Evolutionary conservation across 2,797 vertebrate species (phyloP), one percentile per base, ranked within the genome.

Genomic region (Potorous gilbertii): DNA sequence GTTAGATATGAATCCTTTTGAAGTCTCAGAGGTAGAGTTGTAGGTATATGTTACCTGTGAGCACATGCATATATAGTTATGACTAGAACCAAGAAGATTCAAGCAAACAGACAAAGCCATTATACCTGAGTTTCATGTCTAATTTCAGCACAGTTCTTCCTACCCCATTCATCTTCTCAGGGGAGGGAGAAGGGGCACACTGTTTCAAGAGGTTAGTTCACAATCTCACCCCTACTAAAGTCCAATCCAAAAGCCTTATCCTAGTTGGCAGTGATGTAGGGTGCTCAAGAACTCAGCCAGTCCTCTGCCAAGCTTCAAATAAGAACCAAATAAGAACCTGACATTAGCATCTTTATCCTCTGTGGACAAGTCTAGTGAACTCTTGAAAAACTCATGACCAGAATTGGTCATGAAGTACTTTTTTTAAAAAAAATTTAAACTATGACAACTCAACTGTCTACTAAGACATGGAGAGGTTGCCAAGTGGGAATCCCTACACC

Each of bases 21-120:
- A 91, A 92, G 91, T 16, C 62, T 74, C 16, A 74, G 66, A 74
- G n/a, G 62, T n/a, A 92, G 0, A 10, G 14, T 3, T 28, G 66
- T 89, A 92, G 91, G 87, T 81, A 94, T 81, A 93, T 90, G 5
- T 92, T 90, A 92, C 55, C 40, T 66, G 34, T 92, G 92, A 59
- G n/a, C 11, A 1, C 24, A 54, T 8, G 56, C 16, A 55, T 14
- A 18, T 31, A 91, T 55, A 87, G 40, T 4, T 21, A 89, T 54
- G 62, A 62, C 18, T 40, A 94, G 96, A 94, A 93, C 66, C 92
- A 93, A 46, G 57, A 54, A 1, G 21, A 11, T 31, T 2, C 31
- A 50, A 62, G 50, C 50, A 55, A 92, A 34, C 34, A 90, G 66
- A 92, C 52, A 94, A 31, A 5, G 50, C 5, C 34, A 28, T 11